A percentile compares a stretch with the other conserved stretches of the same genome.
phyloP scores from a whole-genome alignment of 1,140 invertebrate species.

The Halotydeus destructor region DNA sequence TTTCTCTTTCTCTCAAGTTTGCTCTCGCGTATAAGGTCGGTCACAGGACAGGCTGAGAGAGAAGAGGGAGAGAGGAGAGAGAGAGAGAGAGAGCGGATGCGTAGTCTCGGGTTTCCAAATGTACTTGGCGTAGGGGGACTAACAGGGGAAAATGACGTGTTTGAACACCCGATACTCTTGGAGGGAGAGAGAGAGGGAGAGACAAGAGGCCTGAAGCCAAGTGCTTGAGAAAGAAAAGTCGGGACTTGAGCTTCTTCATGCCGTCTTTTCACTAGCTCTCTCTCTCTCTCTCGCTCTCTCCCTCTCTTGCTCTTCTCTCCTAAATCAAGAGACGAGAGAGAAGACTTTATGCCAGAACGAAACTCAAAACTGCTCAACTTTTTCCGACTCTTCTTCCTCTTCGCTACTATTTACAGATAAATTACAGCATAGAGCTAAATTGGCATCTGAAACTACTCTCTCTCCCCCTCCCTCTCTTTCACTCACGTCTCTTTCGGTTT shows the following conservation, averaged over 20 bases:
- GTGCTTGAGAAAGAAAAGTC: background rate
- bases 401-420: background rate
- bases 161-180: background rate
- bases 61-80: background rate
- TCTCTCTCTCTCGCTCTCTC: background rate
- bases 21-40: background rate
- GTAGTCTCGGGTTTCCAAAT: background rate
- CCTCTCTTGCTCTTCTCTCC: background rate
- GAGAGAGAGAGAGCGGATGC: conserved; percentile 1
- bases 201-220: background rate
- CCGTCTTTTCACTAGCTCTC: background rate
- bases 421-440: background rate
- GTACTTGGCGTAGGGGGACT: background rate
- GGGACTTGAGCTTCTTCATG: background rate
- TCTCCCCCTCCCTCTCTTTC: no score
- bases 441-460: background rate
- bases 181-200: background rate
- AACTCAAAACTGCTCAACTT: background rate
- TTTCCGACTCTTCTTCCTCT: no score
- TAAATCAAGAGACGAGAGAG: background rate
- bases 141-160: background rate
- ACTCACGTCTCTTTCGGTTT: no score
- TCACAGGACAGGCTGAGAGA: background rate
- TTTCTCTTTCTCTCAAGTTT: background rate
- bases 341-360: background rate